These are phyloP conservation scores for Hipparchia sbordonii DNA, from an alignment of 2,888 invertebrate species.

Conservation along the genomic window DNA sequence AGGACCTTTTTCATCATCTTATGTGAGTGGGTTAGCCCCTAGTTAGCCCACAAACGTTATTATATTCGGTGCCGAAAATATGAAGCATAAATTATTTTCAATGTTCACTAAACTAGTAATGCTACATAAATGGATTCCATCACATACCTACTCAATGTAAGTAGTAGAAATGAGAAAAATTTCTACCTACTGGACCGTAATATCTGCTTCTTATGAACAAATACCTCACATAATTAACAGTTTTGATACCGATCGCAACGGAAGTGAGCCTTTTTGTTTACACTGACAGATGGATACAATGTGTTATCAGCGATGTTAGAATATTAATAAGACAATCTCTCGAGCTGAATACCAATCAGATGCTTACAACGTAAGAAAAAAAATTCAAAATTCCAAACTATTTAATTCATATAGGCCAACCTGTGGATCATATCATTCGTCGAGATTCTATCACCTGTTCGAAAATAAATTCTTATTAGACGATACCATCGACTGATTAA, in stretches of 20 bases:
- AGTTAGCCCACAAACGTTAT: no score
- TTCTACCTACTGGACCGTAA: conserved; percentile 14
- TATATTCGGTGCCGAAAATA: neutral
- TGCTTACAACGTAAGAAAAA: no score
- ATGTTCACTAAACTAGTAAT: conserved; percentile 15
- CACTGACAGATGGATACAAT: conserved; percentile 5
- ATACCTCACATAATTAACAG: conserved; percentile 22
- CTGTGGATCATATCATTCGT: no score
- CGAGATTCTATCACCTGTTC: no score
- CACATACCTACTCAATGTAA: neutral
- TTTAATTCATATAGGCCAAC: no score
- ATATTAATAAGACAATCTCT: neutral
- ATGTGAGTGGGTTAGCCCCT: no score
- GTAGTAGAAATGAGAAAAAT: conserved; percentile 15
- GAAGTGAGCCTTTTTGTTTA: conserved; percentile 19
- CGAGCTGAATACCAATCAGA: no score
- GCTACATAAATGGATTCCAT: conserved; percentile 21
- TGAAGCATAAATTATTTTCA: neutral
- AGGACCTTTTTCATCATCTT: no score
- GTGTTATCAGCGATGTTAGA: neutral
- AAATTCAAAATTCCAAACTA: no score
- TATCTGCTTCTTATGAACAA: conserved; percentile 19
- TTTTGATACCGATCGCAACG: conserved; percentile 25
- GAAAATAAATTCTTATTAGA: no score
- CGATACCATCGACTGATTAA: no score